These are phyloP conservation scores for Caerostris extrusa DNA, from an alignment of 1,140 invertebrate species.

Conservation along the genomic window DNA sequence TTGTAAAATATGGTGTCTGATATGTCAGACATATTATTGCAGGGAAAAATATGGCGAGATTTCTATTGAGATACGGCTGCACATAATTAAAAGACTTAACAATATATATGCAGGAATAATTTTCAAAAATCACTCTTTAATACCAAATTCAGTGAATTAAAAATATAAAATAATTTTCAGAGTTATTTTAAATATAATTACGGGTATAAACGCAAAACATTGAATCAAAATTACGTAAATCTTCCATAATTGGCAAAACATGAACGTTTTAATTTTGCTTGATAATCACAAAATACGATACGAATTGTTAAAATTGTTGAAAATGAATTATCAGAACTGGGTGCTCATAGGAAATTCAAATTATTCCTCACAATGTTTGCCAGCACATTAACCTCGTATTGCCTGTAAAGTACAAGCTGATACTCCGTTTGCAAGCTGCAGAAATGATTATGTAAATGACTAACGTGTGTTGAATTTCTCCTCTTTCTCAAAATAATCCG, in stretches of 20 bases:
- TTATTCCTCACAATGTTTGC: conserved; percentile 41
- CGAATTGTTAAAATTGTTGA: conserved; percentile 36
- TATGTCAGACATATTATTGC: no score
- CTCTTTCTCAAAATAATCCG: conserved; percentile 4
- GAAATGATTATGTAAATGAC: not conserved
- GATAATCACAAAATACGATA: conserved; percentile 23
- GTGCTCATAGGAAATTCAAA: conserved; percentile 31
- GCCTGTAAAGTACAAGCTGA: not conserved
- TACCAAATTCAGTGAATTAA: not conserved
- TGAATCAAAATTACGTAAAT: not conserved
- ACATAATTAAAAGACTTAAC: not conserved
- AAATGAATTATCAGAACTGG: conserved; percentile 14
- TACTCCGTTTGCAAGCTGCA: not conserved
- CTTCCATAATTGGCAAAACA: not conserved
- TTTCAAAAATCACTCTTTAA: not conserved
- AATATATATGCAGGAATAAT: not conserved
- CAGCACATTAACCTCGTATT: conserved; percentile 2
- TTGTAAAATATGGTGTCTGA: no score
- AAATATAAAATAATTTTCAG: not conserved
- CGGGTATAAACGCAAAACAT: not conserved
- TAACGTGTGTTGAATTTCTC: conserved; percentile 21
- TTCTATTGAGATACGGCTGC: no score
- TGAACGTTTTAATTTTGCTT: not conserved
- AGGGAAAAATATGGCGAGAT: no score
- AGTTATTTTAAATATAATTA: not conserved